Conservation (phyloP, 23 tunicate genomes). For the Ascidia mentula region DNA sequence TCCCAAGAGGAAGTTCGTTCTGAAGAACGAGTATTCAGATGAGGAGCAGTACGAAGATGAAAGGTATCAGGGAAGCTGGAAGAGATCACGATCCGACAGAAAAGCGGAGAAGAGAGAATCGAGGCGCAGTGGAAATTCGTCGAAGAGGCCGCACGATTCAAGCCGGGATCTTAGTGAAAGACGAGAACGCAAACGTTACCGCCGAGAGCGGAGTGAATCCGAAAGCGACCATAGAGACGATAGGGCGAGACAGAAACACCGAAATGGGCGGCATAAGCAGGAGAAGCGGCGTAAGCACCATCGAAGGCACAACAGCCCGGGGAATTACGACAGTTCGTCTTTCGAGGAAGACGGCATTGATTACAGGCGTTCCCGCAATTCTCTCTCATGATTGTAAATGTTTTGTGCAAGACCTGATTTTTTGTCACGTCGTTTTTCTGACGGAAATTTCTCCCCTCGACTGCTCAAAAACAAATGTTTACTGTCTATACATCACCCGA, state of each 20-base stretch:
- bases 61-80: too few relatives aligned
- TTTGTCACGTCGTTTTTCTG: not conserved
- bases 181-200: not conserved
- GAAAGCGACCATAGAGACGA: not conserved
- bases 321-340: not conserved
- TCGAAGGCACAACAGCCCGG: not conserved
- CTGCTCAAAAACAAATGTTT: too few relatives aligned
- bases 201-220: not conserved
- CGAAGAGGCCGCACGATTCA: not conserved
- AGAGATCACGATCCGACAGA: not conserved
- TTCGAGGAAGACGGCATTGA: not conserved
- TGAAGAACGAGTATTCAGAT: not conserved
- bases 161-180: not conserved
- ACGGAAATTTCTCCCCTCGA: too few relatives aligned
- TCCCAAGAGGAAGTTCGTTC: not conserved
- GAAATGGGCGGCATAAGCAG: slow-evolving; percentile 24
- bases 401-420: not conserved
- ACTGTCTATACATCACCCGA: too few relatives aligned
- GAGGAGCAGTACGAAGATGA: not conserved
- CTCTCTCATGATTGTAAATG: not conserved
- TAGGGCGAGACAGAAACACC: not conserved
- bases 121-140: not conserved
- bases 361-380: not conserved
- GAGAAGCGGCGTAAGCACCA: slow-evolving; percentile 30
- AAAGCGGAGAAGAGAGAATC: not conserved